These are phyloP conservation scores for Drosophila limbata DNA, from an alignment of 2,888 invertebrate genomes.

Conservation along the genomic window DNA sequence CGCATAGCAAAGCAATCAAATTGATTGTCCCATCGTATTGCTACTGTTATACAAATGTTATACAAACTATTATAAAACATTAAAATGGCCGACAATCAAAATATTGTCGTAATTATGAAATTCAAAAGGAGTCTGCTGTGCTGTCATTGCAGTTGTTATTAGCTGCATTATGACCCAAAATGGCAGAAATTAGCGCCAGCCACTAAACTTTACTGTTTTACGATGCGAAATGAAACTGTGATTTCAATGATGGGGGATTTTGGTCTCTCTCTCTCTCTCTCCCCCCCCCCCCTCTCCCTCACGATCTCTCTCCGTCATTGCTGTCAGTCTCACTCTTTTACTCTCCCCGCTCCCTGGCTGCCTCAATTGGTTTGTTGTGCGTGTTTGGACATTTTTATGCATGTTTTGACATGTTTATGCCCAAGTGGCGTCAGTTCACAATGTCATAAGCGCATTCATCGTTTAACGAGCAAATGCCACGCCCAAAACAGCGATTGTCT, in stretches of 20 bases:
- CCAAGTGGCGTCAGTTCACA: constrained; percentile 64
- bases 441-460: constrained; percentile 62
- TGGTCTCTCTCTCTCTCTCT: background rate
- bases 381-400: constrained; percentile 60
- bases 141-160: constrained; percentile 3
- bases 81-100: background rate
- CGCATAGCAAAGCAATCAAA: too few species aligned
- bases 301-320: background rate
- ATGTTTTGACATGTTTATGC: constrained; percentile 72
- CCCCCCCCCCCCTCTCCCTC: too few species aligned
- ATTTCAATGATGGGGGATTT: constrained; percentile 32
- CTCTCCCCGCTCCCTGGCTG: background rate
- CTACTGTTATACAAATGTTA: background rate
- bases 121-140: background rate
- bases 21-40: too few species aligned
- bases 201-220: constrained; percentile 29
- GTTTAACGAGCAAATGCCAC: constrained; percentile 58
- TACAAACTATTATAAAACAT: constrained; percentile 25
- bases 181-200: constrained; percentile 25
- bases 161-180: constrained; percentile 1
- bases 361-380: constrained; percentile 33
- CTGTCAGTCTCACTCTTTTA: background rate
- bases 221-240: constrained; percentile 27
- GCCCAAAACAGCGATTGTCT: constrained; percentile 13
- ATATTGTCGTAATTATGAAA: background rate